Conservation (phyloP, 2,888 invertebrate genomes). For the Drosophila conformis region DNA sequence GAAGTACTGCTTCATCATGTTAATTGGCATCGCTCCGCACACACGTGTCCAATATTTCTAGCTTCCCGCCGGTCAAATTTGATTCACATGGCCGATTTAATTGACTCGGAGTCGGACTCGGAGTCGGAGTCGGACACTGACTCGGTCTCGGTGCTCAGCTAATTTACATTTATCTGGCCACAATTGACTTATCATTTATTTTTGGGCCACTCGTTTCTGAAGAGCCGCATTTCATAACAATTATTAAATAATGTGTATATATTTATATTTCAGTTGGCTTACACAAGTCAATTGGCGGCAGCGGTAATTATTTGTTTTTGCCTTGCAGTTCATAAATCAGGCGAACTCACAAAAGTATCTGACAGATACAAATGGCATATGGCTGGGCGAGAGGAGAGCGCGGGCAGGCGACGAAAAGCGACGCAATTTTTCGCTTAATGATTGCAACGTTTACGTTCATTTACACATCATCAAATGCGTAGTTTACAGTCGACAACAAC, state of each 20-base stretch:
- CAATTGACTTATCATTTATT: conserved; percentile 34
- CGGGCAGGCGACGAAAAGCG: conserved; percentile 15
- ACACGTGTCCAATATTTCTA: conserved; percentile 24
- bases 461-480: conserved; percentile 78
- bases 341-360: conserved; percentile 65
- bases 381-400: conserved; percentile 12
- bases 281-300: conserved; percentile 60
- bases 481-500: conserved; percentile 50
- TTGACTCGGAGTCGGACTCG: neutral
- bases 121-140: no score
- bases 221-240: conserved; percentile 43
- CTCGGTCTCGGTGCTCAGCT: neutral
- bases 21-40: conserved; percentile 37
- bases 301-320: conserved; percentile 47
- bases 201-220: neutral
- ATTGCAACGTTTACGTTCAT: conserved; percentile 71
- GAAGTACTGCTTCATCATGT: conserved; percentile 35
- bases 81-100: conserved; percentile 17
- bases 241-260: conserved; percentile 60
- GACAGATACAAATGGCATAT: conserved; percentile 78
- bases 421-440: conserved; percentile 51
- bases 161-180: conserved; percentile 17
- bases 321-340: conserved; percentile 73
- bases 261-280: conserved; percentile 47
- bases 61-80: conserved; percentile 6